These are phyloP conservation scores for Lates japonicus DNA, from an alignment of 2,797 vertebrate genomes.

Conservation along the genomic window DNA sequence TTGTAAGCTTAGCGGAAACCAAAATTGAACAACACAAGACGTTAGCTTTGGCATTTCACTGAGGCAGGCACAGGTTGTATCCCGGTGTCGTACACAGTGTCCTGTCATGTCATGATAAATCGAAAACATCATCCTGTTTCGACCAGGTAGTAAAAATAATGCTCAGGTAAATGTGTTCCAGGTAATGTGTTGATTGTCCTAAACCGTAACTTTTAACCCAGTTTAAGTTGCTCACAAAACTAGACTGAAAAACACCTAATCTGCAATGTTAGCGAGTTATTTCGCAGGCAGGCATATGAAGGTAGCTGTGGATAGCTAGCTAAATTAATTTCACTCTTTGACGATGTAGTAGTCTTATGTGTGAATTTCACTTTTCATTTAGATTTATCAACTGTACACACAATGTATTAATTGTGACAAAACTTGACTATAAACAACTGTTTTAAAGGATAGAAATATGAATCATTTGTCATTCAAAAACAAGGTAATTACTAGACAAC, in stretches of 20 bases:
- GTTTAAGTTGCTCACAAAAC: background rate
- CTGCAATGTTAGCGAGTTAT: background rate
- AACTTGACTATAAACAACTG: background rate
- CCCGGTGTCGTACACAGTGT: background rate
- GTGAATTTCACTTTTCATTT: background rate
- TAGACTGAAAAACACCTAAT: background rate
- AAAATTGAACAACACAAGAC: background rate
- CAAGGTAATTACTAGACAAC: background rate
- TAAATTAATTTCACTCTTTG: background rate
- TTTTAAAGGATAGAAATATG: background rate
- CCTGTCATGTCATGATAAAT: background rate
- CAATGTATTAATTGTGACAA: background rate
- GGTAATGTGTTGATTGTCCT: background rate
- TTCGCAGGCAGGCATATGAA: too few relatives aligned
- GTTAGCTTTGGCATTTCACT: conserved; percentile 13
- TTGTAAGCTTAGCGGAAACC: background rate
- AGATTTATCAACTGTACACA: too few relatives aligned
- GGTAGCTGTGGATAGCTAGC: background rate
- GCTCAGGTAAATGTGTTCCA: background rate
- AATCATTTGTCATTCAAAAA: background rate
- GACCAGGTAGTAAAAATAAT: background rate
- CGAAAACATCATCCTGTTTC: rapidly evolving
- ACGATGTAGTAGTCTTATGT: background rate
- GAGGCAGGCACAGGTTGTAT: conserved; percentile 5
- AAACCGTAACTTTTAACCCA: background rate